phyloP scores from a whole-genome alignment of 2,888 invertebrate genomes.

The Galeopsomyia nigrocyanea region DNA sequence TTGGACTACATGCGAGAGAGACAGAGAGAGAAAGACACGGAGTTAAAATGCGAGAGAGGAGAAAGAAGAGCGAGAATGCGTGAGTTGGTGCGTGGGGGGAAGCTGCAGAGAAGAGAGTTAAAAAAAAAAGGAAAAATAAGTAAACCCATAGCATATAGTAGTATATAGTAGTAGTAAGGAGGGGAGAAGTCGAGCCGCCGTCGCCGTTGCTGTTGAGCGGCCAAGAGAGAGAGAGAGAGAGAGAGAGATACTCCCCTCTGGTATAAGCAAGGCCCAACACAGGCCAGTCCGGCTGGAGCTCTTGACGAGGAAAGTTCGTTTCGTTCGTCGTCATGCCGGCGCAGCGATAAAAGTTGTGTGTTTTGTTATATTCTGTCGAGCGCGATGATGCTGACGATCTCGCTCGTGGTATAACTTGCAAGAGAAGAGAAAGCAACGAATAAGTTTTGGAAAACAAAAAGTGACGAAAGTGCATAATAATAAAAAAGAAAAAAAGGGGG shows the following conservation, averaged over 20 bases:
- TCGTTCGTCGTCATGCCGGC: constrained; percentile 52
- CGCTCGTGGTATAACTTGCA: background rate
- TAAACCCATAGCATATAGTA: background rate
- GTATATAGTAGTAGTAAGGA: too few relatives aligned
- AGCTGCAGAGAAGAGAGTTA: background rate
- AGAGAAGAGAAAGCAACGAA: constrained; percentile 10
- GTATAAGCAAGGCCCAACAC: background rate
- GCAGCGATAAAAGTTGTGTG: constrained; percentile 4
- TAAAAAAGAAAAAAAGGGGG: background rate
- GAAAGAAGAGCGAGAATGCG: constrained; percentile 24
- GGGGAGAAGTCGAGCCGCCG: too few relatives aligned
- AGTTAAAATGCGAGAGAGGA: constrained; percentile 25
- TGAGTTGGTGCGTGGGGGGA: constrained; percentile 23
- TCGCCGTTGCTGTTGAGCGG: too few relatives aligned
- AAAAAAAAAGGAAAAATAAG: background rate
- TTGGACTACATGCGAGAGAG: background rate
- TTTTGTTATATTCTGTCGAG: too few relatives aligned
- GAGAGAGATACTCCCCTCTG: background rate
- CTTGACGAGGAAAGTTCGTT: constrained; percentile 42
- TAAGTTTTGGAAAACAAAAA: constrained; percentile 11
- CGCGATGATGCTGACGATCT: too few relatives aligned
- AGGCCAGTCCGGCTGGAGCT: constrained; percentile 55
- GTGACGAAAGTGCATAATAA: background rate
- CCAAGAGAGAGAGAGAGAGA: too few relatives aligned
- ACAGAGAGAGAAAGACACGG: background rate